Evolutionary conservation across 2,797 vertebrate species (phyloP), one percentile per base, ranked within the genome.

Genomic region (Hydrophis major): DNA sequence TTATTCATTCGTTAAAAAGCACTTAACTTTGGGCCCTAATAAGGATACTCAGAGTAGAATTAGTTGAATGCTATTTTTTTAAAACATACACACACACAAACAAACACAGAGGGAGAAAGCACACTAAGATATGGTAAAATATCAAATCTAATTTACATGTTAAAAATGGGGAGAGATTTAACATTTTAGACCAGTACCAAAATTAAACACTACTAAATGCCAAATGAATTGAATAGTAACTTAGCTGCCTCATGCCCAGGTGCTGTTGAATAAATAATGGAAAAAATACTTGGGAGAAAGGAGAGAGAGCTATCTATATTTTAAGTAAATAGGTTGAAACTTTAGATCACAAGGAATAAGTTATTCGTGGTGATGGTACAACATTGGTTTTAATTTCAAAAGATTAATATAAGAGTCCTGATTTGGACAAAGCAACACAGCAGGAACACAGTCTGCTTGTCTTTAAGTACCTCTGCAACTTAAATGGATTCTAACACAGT

Each of bases 401-500:
- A 86, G 78, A n/a, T 61, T n/a, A 60, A 63, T 25, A 69, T 42
- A 32, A 32, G 50, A 56, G 56, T 4, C 11, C 27, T 57, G 28
- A 16, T 20, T 37, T 87, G 50, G 59, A 56, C 11, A 18, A 42
- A 37, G 11, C 13, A 66, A 32, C 12, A 18, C 4, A n/a, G 61
- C 55, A 69, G 50, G 5, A n/a, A 20, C 1, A 37, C 28, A 7
- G 37, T 32, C 87, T 57, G 20, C 27, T 92, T 27, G 32, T 22
- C 32, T 50, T 50, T 61, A 91, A 92, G 6, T 56, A 78, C 55
- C 42, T 22, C 74, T 74, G 42, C 11, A 88, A 91, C 90, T 92
- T 94, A 89, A 95, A 95, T 92, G 90, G 92, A 74, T 16, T 94
- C 50, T 94, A 93, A 92, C 61, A 7, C 66, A 88, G 92, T 94